Percentiles rank a stretch among this genome's conserved stretches.
Conservation (phyloP, 2,797 vertebrate species). For the Tauraco hartlaubi region DNA sequence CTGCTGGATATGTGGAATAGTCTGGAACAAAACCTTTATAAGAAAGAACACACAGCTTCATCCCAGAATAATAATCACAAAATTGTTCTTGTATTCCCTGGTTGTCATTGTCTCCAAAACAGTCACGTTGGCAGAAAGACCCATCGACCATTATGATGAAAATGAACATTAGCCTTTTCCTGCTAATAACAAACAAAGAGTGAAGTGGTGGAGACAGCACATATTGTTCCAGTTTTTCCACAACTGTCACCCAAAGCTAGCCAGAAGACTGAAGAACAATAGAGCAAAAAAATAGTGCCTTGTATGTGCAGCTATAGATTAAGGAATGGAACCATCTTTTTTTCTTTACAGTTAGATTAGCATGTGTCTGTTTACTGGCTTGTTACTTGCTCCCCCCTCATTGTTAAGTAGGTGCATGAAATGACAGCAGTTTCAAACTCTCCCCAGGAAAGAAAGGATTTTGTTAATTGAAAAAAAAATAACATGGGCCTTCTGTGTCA, state of each 20-base stretch:
- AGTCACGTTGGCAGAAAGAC: not conserved
- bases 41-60: not conserved
- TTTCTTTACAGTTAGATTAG: not conserved
- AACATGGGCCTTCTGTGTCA: not conserved
- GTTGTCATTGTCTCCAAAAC: not conserved
- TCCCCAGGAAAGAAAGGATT: not conserved
- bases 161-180: constrained; percentile 9
- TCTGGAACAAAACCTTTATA: not conserved
- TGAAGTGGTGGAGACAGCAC: not conserved
- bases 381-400: not conserved
- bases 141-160: not conserved
- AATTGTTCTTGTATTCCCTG: not conserved
- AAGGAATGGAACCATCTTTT: not conserved
- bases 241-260: not conserved
- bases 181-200: not conserved
- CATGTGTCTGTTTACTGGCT: not conserved
- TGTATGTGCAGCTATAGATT: not conserved
- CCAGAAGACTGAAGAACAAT: not conserved
- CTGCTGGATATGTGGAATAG: not conserved
- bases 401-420: not conserved
- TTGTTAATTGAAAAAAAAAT: not conserved
- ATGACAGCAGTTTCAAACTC: not conserved
- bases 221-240: not conserved
- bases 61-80: not conserved
- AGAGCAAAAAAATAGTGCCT: not conserved